Evolutionary conservation across 2,888 invertebrate species (phyloP).

Genomic region (Chalcis sispes): DNA sequence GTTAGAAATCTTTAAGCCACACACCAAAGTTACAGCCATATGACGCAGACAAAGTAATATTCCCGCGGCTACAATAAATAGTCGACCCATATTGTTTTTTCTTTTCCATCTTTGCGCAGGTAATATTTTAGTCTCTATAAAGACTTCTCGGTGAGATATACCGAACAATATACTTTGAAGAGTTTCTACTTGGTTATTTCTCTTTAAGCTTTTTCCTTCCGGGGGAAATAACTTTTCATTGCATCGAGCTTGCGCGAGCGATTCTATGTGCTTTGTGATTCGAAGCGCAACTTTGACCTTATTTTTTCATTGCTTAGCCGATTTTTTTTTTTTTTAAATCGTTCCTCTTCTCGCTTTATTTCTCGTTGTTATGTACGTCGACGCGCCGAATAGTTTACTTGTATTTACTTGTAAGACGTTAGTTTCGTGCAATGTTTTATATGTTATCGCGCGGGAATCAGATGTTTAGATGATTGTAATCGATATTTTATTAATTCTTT

Average conservation of each 20-base stretch:
- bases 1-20: too few relatives aligned
- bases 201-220: constrained; percentile 44
- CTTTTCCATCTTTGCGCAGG: neutral
- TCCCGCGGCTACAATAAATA: constrained; percentile 47
- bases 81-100: constrained; percentile 42
- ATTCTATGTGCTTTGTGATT: constrained; percentile 37
- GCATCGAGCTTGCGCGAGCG: too few relatives aligned
- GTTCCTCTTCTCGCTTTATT: too few relatives aligned
- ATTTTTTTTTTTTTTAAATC: neutral
- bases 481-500: neutral
- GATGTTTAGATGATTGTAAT: too few relatives aligned
- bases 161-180: constrained; percentile 30
- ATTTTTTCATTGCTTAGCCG: constrained; percentile 19
- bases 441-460: too few relatives aligned
- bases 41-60: constrained; percentile 25
- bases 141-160: neutral
- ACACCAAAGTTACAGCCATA: too few relatives aligned
- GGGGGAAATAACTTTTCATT: too few relatives aligned
- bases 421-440: too few relatives aligned
- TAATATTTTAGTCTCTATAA: constrained; percentile 36
- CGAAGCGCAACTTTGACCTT: constrained; percentile 28
- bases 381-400: neutral
- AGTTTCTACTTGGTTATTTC: constrained; percentile 28
- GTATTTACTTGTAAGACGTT: too few relatives aligned
- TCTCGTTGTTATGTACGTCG: too few relatives aligned